A percentile compares a stretch with the other conserved stretches of the same genome.
Evolutionary conservation across 2,888 invertebrate species (phyloP).

Genomic region (Itoplectis maculator): DNA sequence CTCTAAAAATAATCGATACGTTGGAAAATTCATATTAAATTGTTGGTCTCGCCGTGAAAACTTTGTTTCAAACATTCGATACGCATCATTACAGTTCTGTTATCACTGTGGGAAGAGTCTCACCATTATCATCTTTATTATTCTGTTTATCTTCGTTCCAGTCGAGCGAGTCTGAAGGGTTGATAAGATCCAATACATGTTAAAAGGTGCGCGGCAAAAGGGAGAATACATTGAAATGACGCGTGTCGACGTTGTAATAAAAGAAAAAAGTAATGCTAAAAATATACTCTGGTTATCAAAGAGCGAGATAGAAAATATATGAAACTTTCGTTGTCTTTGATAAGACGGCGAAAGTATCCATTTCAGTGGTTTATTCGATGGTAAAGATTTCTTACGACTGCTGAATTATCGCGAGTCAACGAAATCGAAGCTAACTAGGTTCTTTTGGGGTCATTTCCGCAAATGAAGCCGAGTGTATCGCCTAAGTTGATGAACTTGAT

Average conservation of each 20-base stretch:
- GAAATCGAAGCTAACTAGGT: conserved; percentile 11
- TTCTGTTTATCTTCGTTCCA: conserved; percentile 16
- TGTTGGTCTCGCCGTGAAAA: too few relatives aligned
- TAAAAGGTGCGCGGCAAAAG: neutral
- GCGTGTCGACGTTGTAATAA: neutral
- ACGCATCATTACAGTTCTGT: neutral
- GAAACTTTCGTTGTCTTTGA: neutral
- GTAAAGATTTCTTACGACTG: neutral
- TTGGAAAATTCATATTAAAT: too few relatives aligned
- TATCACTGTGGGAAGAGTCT: conserved; percentile 13
- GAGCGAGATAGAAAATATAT: neutral
- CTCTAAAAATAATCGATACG: neutral
- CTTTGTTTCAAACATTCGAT: conserved; percentile 2
- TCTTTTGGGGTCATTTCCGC: conserved; percentile 14
- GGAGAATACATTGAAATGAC: conserved; percentile 17
- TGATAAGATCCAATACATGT: conserved; percentile 14
- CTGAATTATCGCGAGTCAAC: conserved; percentile 27
- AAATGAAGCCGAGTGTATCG: conserved; percentile 11
- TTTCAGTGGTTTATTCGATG: neutral
- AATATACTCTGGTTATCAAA: neutral
- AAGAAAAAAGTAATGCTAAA: neutral
- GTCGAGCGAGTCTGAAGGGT: neutral
- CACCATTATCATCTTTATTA: conserved; percentile 23
- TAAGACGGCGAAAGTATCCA: conserved; percentile 4
- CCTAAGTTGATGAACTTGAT: conserved; percentile 19